Evolutionary conservation across 1,140 invertebrate species (phyloP), one percentile per base, ranked within the genome.

Genomic region (Doryteuthis pealeii): DNA sequence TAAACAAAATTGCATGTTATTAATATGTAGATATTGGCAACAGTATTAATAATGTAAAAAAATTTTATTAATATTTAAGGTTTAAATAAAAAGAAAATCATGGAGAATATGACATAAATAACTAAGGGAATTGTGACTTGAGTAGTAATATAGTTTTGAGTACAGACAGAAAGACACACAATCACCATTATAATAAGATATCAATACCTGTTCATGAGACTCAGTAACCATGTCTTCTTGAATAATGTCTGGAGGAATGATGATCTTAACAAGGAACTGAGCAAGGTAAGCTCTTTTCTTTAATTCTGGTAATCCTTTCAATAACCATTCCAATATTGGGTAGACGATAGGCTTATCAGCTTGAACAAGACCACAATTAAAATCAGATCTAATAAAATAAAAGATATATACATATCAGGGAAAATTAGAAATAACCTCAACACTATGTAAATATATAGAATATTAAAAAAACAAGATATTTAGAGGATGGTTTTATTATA

Each of bases 221-320:
- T 91, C 91, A 75, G 91, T 90, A 66, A 95, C 91, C 74, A 93
- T 93, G 45, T 91, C 90, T 81, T 95, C 95, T n/a, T 91, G 90
- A 74, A 92, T 89, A 72, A 95, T 92, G 77, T 96, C 94, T 3
- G 90, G 87, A n/a, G 94, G 94, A 71, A 96, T 90, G 73, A 95
- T 94, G 8, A 95, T 89, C 87, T 93, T 93, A 2, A 93, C 91
- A 18, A 94, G 87, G 85, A 90, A 94, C 73, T 90, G 89, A 2
- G 93, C 93, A 62, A 96, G 89, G 88, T 96, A 96, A 1, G 93
- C 93, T 74, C 94, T 90, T 82, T 95, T 94, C 81, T 92, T 92
- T 3, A 94, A 90, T 76, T 94, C 91, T 26, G 92, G 90, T 58
- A 92, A 89, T 72, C 92, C 91, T 26, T 90, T 89, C 12, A 96